Evolutionary conservation across 2,113 vertebrate species (phyloP).

Genomic region (Willisornis vidua): DNA sequence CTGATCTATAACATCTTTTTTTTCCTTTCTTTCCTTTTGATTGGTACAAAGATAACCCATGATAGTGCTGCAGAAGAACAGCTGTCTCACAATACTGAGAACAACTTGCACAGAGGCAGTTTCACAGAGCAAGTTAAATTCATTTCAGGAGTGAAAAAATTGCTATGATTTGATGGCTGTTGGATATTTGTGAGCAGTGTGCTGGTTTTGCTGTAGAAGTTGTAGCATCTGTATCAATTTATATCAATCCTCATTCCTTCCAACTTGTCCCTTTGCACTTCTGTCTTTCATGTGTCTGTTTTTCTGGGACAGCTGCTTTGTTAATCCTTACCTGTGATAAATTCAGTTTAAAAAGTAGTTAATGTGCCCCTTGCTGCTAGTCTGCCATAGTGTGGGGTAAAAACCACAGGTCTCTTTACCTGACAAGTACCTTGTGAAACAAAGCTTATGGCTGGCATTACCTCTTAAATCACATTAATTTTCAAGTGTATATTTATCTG

Average conservation of each 20-base stretch:
- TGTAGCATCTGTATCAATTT: background rate
- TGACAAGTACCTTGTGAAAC: background rate
- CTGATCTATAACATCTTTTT: background rate
- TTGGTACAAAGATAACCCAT: background rate
- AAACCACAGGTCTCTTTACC: background rate
- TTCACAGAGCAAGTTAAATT: background rate
- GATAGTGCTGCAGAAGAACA: background rate
- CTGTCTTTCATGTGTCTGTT: background rate
- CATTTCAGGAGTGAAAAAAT: conserved; percentile 7
- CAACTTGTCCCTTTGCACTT: background rate
- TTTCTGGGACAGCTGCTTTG: background rate
- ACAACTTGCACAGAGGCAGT: background rate
- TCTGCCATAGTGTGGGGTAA: background rate
- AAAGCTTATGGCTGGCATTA: background rate
- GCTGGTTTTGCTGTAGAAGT: background rate
- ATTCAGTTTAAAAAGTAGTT: background rate
- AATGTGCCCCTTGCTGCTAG: background rate
- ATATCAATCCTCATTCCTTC: background rate
- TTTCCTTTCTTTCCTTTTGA: background rate
- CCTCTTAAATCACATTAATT: background rate
- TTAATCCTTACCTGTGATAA: background rate
- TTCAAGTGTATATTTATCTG: background rate
- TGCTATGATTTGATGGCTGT: background rate
- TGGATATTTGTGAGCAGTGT: background rate
- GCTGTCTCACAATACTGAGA: background rate